phyloP scores from a whole-genome alignment of 2,888 invertebrate species.

The Deladenus siricidicola region DNA sequence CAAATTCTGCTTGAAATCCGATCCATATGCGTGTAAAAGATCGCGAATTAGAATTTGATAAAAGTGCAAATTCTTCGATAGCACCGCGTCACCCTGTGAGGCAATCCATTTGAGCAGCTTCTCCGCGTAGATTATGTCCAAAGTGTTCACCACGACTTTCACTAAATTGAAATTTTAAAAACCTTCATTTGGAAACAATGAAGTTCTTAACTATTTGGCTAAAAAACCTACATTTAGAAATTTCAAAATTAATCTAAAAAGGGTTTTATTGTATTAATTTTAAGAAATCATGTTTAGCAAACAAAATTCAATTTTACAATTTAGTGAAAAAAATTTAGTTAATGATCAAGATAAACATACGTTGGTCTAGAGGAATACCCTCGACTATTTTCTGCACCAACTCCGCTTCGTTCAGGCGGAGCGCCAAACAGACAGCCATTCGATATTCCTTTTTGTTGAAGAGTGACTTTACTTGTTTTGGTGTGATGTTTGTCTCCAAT shows the following conservation, averaged over 20 bases:
- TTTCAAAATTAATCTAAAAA: too few relatives aligned
- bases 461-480: conserved; percentile 58
- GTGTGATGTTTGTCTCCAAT: conserved; percentile 75
- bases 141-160: conserved; percentile 64
- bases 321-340: conserved; percentile 3
- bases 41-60: conserved; percentile 57
- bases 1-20: conserved; percentile 34
- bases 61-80: conserved; percentile 73
- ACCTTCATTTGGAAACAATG: too few relatives aligned
- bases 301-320: not conserved
- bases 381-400: conserved; percentile 75
- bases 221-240: too few relatives aligned
- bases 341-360: conserved; percentile 57
- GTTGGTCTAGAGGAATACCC: conserved; percentile 67
- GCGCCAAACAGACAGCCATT: conserved; percentile 72
- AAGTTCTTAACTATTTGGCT: too few relatives aligned
- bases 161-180: conserved; percentile 62
- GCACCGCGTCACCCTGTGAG: conserved; percentile 61
- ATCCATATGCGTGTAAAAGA: conserved; percentile 35
- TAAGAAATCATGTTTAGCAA: not conserved
- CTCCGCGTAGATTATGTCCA: conserved; percentile 71
- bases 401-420: conserved; percentile 73
- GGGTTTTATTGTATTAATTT: too few relatives aligned
- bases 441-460: conserved; percentile 51
- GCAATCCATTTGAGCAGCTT: conserved; percentile 68